Percentiles rank a stretch among this genome's conserved stretches.
Evolutionary conservation across 1,140 invertebrate species (phyloP).

Genomic region (Radopholus similis): DNA sequence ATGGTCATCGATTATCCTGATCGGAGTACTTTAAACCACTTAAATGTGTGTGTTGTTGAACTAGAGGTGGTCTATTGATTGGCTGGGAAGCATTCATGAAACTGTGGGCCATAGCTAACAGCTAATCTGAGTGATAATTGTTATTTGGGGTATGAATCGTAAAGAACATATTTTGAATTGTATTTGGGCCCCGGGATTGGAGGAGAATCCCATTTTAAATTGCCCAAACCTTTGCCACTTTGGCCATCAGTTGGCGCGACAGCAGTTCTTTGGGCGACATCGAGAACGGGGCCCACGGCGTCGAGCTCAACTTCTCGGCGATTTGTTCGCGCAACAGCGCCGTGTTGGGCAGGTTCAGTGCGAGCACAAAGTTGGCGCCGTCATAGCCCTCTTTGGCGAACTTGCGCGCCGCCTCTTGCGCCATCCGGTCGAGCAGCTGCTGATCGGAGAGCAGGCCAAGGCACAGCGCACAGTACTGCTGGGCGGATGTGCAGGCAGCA

Average conservation of each 20-base stretch:
- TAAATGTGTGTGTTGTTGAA: too few relatives aligned
- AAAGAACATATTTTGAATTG: not conserved
- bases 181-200: not conserved
- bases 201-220: not conserved
- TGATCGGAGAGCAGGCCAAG: slow-evolving; percentile 28
- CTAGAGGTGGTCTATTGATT: too few relatives aligned
- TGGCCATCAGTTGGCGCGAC: slow-evolving; percentile 37
- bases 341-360: slow-evolving; percentile 51
- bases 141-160: not conserved
- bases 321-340: slow-evolving; percentile 42
- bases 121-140: not conserved
- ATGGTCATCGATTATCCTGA: too few relatives aligned
- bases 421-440: slow-evolving; percentile 19
- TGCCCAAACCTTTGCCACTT: slow-evolving; percentile 39
- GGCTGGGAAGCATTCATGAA: too few relatives aligned
- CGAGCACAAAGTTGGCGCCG: slow-evolving; percentile 46
- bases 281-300: not conserved
- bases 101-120: not conserved
- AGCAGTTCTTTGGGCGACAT: slow-evolving; percentile 36
- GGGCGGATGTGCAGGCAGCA: too few relatives aligned
- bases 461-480: slow-evolving; percentile 22
- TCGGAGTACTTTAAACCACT: too few relatives aligned
- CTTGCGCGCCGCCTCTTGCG: slow-evolving; percentile 16
- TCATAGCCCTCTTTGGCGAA: slow-evolving; percentile 41
- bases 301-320: slow-evolving; percentile 11